Conservation (phyloP, 2,888 invertebrate genomes). For the Phortica okadai region DNA sequence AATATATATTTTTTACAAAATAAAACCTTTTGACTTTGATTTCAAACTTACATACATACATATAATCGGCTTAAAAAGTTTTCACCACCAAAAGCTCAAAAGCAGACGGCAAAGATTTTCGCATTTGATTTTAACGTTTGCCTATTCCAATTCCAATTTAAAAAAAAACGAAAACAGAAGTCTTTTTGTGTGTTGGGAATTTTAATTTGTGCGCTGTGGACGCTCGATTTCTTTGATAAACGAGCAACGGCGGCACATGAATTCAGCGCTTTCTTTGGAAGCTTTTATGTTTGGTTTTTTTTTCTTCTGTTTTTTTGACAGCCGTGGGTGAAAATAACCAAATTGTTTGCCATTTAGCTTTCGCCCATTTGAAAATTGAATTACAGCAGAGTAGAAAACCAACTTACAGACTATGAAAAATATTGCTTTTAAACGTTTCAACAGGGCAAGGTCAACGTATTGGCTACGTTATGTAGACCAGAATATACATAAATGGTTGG, state of each 20-base stretch:
- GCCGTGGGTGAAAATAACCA: slow-evolving; percentile 66
- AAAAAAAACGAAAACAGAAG: neutral
- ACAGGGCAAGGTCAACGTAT: slow-evolving; percentile 6
- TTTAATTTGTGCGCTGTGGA: slow-evolving; percentile 57
- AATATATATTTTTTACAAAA: too few species aligned
- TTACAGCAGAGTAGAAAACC: slow-evolving; percentile 25
- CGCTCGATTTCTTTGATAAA: slow-evolving; percentile 28
- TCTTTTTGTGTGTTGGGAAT: slow-evolving; percentile 56
- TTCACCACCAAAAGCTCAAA: neutral
- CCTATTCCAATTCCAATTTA: neutral
- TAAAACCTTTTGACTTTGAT: too few species aligned
- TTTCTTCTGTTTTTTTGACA: slow-evolving; percentile 55
- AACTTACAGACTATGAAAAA: neutral
- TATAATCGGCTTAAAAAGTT: slow-evolving; percentile 7
- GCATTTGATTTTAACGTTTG: neutral
- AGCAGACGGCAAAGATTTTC: slow-evolving; percentile 12
- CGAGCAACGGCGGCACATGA: slow-evolving; percentile 9
- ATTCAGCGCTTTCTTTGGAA: slow-evolving; percentile 28
- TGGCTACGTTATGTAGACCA: neutral
- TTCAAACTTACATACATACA: neutral
- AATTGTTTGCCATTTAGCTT: slow-evolving; percentile 59
- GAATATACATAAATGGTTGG: neutral
- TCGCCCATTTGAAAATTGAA: slow-evolving; percentile 60
- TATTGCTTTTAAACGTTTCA: neutral
- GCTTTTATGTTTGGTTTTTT: neutral